Evolutionary conservation across 1,140 invertebrate genomes (phyloP).

Genomic region (Zaprionus gabonicus): DNA sequence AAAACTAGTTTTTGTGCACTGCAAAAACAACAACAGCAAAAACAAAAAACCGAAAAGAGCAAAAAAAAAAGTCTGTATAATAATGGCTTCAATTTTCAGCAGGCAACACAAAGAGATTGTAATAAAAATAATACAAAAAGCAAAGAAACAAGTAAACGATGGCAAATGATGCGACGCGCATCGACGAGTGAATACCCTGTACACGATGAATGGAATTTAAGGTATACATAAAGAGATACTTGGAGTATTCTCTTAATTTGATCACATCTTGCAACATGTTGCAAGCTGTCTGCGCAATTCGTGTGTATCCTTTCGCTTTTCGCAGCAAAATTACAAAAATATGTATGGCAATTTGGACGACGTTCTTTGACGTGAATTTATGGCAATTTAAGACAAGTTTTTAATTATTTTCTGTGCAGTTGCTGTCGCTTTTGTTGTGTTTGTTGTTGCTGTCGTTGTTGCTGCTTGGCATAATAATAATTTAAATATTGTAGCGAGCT

Average conservation of each 20-base stretch:
- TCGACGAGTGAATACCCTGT: conserved; percentile 21
- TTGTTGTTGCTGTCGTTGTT: conserved; percentile 40
- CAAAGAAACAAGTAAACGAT: conserved; percentile 7
- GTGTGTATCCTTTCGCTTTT: not conserved
- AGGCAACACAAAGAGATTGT: conserved; percentile 67
- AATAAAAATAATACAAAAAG: conserved; percentile 55
- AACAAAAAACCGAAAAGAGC: conserved; percentile 45
- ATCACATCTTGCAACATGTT: conserved; percentile 2
- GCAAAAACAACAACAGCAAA: conserved; percentile 39
- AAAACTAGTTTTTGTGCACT: conserved; percentile 73
- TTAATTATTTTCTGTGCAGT: conserved; percentile 73
- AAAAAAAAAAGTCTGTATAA: conserved; percentile 64
- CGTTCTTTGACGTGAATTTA: conserved; percentile 81
- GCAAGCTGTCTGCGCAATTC: conserved; percentile 11
- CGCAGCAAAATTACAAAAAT: conserved; percentile 46
- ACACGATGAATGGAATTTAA: not conserved
- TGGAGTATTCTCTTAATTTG: not conserved
- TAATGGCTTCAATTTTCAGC: conserved; percentile 77
- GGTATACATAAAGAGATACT: not conserved
- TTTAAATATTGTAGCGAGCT: conserved; percentile 69
- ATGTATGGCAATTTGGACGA: conserved; percentile 73
- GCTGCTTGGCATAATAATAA: conserved; percentile 76
- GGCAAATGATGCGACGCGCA: not conserved
- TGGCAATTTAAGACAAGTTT: conserved; percentile 83
- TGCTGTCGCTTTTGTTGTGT: conserved; percentile 23